Conservation (phyloP, 2,113 vertebrate species). For the Sphyrna mokarran region DNA sequence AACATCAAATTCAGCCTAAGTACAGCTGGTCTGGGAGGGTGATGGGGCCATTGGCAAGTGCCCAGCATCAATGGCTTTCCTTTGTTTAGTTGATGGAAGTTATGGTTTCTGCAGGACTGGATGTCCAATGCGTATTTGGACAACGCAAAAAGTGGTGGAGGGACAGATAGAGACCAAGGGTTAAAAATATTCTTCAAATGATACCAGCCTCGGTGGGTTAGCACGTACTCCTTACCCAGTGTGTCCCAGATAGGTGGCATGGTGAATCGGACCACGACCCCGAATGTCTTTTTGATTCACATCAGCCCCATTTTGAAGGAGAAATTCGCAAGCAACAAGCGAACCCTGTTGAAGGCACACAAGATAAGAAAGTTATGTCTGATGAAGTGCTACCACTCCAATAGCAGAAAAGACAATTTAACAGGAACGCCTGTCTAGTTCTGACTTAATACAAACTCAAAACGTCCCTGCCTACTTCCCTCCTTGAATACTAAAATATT, state of each 20-base stretch:
- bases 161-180: background rate
- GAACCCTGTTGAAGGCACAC: constrained; percentile 67
- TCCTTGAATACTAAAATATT: background rate
- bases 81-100: background rate
- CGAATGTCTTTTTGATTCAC: constrained; percentile 87
- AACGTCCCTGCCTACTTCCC: background rate
- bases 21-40: background rate
- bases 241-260: constrained; percentile 81
- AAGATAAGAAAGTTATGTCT: background rate
- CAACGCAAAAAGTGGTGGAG: background rate
- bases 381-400: background rate
- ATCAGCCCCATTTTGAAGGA: constrained; percentile 89
- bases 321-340: constrained; percentile 84
- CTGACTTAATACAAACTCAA: background rate
- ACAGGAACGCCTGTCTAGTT: background rate
- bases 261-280: constrained; percentile 81
- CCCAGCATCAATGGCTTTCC: background rate
- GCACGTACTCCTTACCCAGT: constrained; percentile 68
- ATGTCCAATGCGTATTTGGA: background rate
- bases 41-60: background rate
- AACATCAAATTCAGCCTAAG: background rate
- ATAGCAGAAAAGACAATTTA: background rate
- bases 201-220: background rate
- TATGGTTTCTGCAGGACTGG: background rate
- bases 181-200: background rate